Evolutionary conservation across 2,797 vertebrate species (phyloP), one percentile per base, ranked within the genome.

Genomic region (Emydoidea blandingii): DNA sequence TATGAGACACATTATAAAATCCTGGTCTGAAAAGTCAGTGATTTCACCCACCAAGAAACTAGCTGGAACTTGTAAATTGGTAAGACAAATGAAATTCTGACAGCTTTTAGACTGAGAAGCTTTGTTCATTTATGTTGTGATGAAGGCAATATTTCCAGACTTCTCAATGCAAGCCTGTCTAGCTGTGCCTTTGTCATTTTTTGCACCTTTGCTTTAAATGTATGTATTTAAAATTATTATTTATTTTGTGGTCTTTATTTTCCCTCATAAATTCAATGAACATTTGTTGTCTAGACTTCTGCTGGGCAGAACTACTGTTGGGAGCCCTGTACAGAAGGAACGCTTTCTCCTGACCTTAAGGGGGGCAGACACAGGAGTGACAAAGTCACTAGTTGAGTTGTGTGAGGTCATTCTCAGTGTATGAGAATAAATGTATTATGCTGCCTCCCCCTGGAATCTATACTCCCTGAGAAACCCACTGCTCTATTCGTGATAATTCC

Each of bases 401-500:
- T 78, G 44, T 50, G 49, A 41, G 23, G 19, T 79, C 0, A 0
- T 89, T 87, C 21, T 50, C 56, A 37, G 44, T 76, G 15, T 5
- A 5, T 31, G 49, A 47, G 37, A 27, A 37, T 90, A 68, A 87
- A 62, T 2, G 1, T 31, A 2, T 6, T 4, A 0, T 8, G 65
- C 0, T 65, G 2, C 23, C 8, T 1, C 1, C 1, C 1, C 8
- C 23, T 57, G 34, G 47, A 57, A 37, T 41, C 54, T 29, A 44
- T 29, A 16, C 9, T 18, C 10, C 41, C 25, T 41, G 27, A 23
- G 44, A 68, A 68, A n/a, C n/a, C 31, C 50, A 65, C 8, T 65
- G 8, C 21, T 65, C 59, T 84, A 16, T 62, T 31, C 12, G 7
- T 62, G 59, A 34, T 34, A 62, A 62, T 62, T 62, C 31, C 15